These are phyloP conservation scores for Cyanoramphus novaezelandiae DNA, from an alignment of 2,113 vertebrate genomes.

Conservation along the genomic window DNA sequence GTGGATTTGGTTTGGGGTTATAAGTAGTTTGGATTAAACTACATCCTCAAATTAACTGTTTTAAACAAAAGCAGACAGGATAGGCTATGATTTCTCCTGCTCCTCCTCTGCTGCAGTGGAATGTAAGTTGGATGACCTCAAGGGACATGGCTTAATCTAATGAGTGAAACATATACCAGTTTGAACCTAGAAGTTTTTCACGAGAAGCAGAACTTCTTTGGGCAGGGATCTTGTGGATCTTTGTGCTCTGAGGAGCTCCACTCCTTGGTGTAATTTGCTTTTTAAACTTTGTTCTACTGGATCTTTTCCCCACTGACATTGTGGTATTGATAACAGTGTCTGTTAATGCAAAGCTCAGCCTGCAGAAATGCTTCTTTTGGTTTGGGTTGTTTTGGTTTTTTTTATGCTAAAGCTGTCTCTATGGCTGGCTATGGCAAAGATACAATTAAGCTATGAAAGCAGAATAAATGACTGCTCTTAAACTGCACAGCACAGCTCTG, in stretches of 20 bases:
- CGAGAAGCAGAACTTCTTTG: background rate
- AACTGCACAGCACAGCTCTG: background rate
- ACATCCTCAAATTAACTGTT: background rate
- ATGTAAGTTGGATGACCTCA: conserved; percentile 15
- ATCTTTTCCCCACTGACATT: background rate
- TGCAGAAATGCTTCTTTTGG: background rate
- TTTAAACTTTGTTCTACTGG: background rate
- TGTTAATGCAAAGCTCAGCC: background rate
- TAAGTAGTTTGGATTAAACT: background rate
- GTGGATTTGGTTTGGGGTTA: background rate
- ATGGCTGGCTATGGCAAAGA: background rate
- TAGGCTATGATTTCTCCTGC: background rate
- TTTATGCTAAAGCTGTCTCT: background rate
- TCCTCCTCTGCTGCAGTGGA: background rate
- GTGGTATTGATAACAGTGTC: background rate
- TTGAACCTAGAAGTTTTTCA: background rate
- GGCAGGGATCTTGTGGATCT: background rate
- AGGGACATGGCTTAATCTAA: background rate
- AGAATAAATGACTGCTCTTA: background rate
- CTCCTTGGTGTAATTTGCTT: background rate
- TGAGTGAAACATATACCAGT: background rate
- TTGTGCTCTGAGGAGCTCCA: background rate
- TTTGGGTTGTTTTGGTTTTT: background rate
- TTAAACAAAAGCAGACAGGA: conserved; percentile 28
- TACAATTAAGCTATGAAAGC: background rate